Base-by-base conservation (phyloP, 2,113 vertebrate species). In the Caretta caretta region DNA sequence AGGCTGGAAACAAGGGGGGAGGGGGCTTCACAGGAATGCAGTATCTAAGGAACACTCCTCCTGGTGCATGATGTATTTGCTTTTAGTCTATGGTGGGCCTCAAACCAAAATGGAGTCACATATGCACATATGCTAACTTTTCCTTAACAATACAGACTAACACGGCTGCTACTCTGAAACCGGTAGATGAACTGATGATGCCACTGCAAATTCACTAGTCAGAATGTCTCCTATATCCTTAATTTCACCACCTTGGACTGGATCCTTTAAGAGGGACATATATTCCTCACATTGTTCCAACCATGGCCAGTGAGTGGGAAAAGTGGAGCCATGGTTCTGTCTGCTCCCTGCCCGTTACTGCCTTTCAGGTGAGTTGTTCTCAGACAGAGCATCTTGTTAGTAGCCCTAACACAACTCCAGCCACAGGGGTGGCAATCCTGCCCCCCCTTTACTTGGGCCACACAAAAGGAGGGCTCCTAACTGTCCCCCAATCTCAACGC, bases 261-360 rank as follows among this genome's bases (percentile, higher is more conserved):
- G n/a, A 87, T 57, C 42, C 56, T 89, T 87, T 35, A 82, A 84
- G 17, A 82, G 82, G 80, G 42, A 48, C 27, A 51, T 2, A 29
- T 48, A 14, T 57, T 6, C 49, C 42, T 57, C 35, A 25, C 62
- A 42, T 75, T 84, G 29, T 53, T 83, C 11, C 10, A 13, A 22
- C 4, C 38, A 79, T 72, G 54, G 20, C 3, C 54, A 75, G 19
- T 0, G 0, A 13, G 24, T 42, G 5, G 0, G 35, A 14, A 84
- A 82, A 49, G 6, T 51, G 0, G 1, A 87, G n/a, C 4, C 20
- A 78, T 79, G 50, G 3, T 8, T 80, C 29, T 49, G 0, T 24
- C 22, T 29, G 9, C 56, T 69, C 42, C 42, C 38, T 54, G 17
- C 27, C 38, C 4, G 10, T 12, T 20, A 72, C 16, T 12, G 5